Percentiles rank a stretch among this genome's conserved stretches.
Conservation (phyloP, 2,113 vertebrate species). For the Plectropomus leopardus region DNA sequence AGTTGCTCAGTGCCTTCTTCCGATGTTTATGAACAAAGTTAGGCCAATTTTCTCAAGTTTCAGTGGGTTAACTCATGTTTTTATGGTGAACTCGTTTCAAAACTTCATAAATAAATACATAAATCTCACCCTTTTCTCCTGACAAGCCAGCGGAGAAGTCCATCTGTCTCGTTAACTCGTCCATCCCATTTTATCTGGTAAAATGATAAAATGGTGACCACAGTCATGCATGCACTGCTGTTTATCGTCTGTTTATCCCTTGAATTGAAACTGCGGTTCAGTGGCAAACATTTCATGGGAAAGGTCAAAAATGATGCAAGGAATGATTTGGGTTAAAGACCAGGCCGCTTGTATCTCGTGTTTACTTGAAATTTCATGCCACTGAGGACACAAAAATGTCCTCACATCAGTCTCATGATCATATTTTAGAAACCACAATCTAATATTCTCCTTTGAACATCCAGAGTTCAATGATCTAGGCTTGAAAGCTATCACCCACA, state of each 20-base stretch:
- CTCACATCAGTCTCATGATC: conserved; percentile 34
- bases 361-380: conserved; percentile 32
- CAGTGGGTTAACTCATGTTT: no score
- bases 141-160: conserved; percentile 75
- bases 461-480: no score
- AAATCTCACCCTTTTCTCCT: conserved; percentile 81
- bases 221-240: conserved; percentile 2
- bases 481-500: not conserved
- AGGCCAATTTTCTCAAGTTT: no score
- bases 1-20: no score
- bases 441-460: not conserved
- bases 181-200: conserved; percentile 85
- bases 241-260: conserved; percentile 8
- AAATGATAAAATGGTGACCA: conserved; percentile 54
- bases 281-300: conserved; percentile 35
- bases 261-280: conserved; percentile 17
- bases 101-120: conserved; percentile 18
- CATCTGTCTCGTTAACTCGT: conserved; percentile 80
- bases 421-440: conserved; percentile 15
- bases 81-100: not conserved
- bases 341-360: not conserved
- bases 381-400: conserved; percentile 7
- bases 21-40: no score
- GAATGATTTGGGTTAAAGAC: conserved; percentile 35
- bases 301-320: conserved; percentile 1